These are phyloP conservation scores for Cynaeus angustus DNA, from an alignment of 2,888 invertebrate genomes.

Conservation along the genomic window DNA sequence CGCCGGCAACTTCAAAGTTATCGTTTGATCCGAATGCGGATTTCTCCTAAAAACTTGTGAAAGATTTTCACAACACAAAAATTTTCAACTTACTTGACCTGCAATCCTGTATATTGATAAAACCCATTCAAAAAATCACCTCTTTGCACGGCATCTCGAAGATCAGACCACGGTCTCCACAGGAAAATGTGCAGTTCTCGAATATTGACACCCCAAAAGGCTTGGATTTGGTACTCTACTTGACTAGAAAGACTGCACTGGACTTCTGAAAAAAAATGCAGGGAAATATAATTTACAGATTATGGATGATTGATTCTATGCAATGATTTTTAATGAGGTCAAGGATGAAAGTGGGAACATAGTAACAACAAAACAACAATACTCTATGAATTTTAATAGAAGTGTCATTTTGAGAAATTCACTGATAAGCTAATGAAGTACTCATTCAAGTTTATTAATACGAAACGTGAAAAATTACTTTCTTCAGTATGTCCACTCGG, in stretches of 20 bases:
- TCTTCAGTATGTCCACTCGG: too few species aligned
- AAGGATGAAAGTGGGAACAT: background rate
- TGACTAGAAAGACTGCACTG: constrained; percentile 84
- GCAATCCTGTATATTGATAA: constrained; percentile 67
- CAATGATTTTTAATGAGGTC: background rate
- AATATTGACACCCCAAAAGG: constrained; percentile 87
- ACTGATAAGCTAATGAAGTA: too few species aligned
- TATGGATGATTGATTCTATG: background rate
- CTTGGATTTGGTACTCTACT: constrained; percentile 82
- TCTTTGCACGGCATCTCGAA: constrained; percentile 78
- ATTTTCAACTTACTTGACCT: constrained; percentile 64
- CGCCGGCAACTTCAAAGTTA: constrained; percentile 77
- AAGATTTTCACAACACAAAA: too few species aligned
- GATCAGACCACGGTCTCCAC: constrained; percentile 81
- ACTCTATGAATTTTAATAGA: too few species aligned
- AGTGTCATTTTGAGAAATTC: too few species aligned
- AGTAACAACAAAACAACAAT: too few species aligned
- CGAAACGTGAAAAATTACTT: too few species aligned
- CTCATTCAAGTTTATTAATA: too few species aligned
- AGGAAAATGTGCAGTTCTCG: constrained; percentile 83
- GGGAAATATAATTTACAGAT: background rate
- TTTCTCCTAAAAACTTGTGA: constrained; percentile 72
- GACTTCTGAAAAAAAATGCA: constrained; percentile 75
- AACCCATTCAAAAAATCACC: constrained; percentile 76
- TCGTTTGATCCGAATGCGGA: constrained; percentile 79